phyloP scores from a whole-genome alignment of 2,888 invertebrate genomes.

The Pyrrhosoma nymphula region DNA sequence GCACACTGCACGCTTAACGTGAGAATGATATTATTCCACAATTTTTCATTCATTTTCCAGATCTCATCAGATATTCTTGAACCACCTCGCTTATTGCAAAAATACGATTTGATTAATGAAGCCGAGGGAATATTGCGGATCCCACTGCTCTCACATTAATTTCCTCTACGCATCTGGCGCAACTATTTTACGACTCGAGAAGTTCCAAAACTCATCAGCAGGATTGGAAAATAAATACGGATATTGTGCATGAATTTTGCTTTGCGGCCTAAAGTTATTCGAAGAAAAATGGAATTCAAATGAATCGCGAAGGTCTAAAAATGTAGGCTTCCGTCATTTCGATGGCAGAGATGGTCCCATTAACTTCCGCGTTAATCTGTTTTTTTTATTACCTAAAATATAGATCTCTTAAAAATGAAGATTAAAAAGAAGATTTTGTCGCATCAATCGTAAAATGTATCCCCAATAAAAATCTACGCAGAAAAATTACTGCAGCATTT shows the following conservation, averaged over 20 bases:
- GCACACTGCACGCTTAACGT: no score
- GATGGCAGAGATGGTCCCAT: neutral
- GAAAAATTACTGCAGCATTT: no score
- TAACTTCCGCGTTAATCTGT: neutral
- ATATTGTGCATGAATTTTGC: neutral
- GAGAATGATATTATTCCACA: neutral
- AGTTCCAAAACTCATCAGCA: neutral
- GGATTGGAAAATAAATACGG: neutral
- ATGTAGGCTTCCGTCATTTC: neutral
- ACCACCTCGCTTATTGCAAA: neutral
- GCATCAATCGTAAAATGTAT: no score
- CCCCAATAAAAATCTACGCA: no score
- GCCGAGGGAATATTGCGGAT: neutral
- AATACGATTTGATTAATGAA: neutral
- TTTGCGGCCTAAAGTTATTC: neutral
- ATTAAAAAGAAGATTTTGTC: no score
- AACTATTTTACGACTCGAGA: neutral
- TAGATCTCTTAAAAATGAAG: no score
- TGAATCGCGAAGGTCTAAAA: neutral
- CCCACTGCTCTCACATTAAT: neutral
- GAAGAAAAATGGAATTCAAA: neutral
- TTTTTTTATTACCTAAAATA: no score
- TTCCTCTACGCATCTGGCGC: neutral
- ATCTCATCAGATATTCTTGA: neutral
- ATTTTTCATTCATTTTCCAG: neutral